phyloP scores from a whole-genome alignment of 2,888 invertebrate species.

The Elegia similella region DNA sequence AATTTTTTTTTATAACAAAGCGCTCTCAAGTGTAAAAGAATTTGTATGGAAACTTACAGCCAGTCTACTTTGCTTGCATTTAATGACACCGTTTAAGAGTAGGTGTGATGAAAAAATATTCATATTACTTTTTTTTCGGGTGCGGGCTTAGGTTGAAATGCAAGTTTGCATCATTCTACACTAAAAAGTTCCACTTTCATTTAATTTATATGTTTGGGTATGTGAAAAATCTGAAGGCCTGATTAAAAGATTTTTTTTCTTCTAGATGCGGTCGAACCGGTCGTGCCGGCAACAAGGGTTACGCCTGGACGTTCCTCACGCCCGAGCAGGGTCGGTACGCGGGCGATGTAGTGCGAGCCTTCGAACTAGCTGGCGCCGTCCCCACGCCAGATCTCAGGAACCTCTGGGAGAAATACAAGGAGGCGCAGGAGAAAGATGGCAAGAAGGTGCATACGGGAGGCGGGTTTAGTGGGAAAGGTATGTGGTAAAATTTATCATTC shows the following conservation, averaged over 20 bases:
- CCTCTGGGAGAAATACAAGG: conserved; percentile 94
- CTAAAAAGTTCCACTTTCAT: no score
- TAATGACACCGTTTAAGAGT: no score
- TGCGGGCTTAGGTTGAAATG: no score
- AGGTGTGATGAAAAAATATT: no score
- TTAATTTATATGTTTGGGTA: no score
- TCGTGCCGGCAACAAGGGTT: conserved; percentile 97
- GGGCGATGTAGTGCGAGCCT: conserved; percentile 95
- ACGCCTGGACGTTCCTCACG: conserved; percentile 98
- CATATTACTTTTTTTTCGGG: no score
- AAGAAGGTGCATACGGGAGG: conserved; percentile 96
- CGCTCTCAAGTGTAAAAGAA: no score
- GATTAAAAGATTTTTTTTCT: neutral
- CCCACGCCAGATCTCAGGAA: conserved; percentile 90
- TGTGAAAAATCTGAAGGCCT: no score
- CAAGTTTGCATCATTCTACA: no score
- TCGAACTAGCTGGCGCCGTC: conserved; percentile 90
- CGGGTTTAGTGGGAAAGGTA: conserved; percentile 96
- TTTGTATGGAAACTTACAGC: no score
- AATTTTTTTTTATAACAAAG: no score
- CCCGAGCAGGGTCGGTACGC: conserved; percentile 96
- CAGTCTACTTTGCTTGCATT: no score
- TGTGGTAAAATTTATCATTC: neutral
- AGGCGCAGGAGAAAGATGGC: conserved; percentile 94
- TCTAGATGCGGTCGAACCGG: conserved; percentile 93